phyloP scores from a whole-genome alignment of 2,888 invertebrate genomes.

The Griposia aprilina region DNA sequence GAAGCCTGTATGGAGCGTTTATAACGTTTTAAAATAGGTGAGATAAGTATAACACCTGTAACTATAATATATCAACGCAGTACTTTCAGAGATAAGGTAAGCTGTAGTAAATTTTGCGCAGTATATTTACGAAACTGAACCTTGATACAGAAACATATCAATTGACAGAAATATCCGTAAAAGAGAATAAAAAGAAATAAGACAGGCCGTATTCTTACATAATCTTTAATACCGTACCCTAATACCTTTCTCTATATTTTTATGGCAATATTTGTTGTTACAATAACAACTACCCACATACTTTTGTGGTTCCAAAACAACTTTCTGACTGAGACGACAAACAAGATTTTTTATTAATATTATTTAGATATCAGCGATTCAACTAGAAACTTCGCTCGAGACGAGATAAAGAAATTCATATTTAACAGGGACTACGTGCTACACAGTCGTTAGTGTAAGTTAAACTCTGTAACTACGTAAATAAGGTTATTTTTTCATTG shows the following conservation, averaged over 20 bases:
- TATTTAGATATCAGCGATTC: conserved; percentile 59
- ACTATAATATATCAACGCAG: too few relatives aligned
- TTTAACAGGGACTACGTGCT: conserved; percentile 46
- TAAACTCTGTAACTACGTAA: conserved; percentile 2
- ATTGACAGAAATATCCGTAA: background rate
- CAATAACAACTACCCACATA: conserved; percentile 10
- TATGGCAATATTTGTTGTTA: conserved; percentile 29
- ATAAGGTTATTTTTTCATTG: conserved; percentile 38
- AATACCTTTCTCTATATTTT: conserved; percentile 25
- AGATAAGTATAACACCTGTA: too few relatives aligned
- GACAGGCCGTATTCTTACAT: conserved; percentile 11
- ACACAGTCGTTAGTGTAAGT: conserved; percentile 25
- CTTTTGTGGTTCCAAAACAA: conserved; percentile 46
- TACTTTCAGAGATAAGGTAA: too few relatives aligned
- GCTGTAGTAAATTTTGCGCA: too few relatives aligned
- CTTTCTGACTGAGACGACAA: conserved; percentile 43
- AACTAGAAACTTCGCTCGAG: conserved; percentile 47
- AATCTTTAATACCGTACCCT: background rate
- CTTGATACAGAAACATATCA: background rate
- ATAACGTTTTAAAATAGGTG: too few relatives aligned
- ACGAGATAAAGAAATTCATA: conserved; percentile 60
- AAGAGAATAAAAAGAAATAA: conserved; percentile 3
- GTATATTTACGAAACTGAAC: background rate
- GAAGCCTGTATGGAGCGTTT: too few relatives aligned
- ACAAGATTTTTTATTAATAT: conserved; percentile 63